phyloP scores from a whole-genome alignment of 2,113 vertebrate species.

The Danionella cerebrum region DNA sequence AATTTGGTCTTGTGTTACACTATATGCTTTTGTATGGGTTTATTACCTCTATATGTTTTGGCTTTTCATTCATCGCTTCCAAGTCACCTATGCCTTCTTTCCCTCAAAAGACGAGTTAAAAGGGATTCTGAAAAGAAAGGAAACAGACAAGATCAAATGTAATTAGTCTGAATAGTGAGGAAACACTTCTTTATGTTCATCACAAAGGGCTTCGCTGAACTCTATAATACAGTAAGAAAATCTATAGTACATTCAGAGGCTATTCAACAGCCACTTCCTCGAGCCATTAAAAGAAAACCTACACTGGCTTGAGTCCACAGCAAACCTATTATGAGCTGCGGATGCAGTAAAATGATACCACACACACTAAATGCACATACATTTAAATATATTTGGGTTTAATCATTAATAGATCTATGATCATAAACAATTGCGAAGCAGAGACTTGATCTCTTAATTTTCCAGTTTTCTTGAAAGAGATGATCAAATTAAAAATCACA shows the following conservation, averaged over 20 bases:
- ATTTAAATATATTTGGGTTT: neutral
- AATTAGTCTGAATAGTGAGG: slow-evolving; percentile 30
- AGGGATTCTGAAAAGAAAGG: slow-evolving; percentile 27
- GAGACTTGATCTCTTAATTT: too few relatives aligned
- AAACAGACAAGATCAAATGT: slow-evolving; percentile 41
- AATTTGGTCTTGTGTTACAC: too few relatives aligned
- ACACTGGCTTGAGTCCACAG: slow-evolving; percentile 12
- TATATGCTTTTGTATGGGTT: slow-evolving; percentile 43
- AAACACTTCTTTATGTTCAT: slow-evolving; percentile 34
- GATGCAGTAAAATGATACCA: slow-evolving; percentile 9
- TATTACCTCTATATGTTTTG: slow-evolving; percentile 49
- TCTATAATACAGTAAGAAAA: slow-evolving; percentile 24
- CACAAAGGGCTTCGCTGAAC: slow-evolving; percentile 20
- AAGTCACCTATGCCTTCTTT: slow-evolving; percentile 39
- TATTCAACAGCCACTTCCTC: slow-evolving; percentile 14
- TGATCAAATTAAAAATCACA: too few relatives aligned
- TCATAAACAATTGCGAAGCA: neutral
- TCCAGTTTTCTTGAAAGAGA: too few relatives aligned
- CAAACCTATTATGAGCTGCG: neutral
- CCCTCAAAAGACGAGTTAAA: slow-evolving; percentile 29
- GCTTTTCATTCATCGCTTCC: slow-evolving; percentile 44
- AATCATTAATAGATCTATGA: neutral
- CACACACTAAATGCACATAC: neutral
- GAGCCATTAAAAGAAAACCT: neutral
- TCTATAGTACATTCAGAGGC: slow-evolving; percentile 11